Evolutionary conservation across 92 coral and sea anemone genomes (phyloP).

Genomic region (Galaxea fascicularis): DNA sequence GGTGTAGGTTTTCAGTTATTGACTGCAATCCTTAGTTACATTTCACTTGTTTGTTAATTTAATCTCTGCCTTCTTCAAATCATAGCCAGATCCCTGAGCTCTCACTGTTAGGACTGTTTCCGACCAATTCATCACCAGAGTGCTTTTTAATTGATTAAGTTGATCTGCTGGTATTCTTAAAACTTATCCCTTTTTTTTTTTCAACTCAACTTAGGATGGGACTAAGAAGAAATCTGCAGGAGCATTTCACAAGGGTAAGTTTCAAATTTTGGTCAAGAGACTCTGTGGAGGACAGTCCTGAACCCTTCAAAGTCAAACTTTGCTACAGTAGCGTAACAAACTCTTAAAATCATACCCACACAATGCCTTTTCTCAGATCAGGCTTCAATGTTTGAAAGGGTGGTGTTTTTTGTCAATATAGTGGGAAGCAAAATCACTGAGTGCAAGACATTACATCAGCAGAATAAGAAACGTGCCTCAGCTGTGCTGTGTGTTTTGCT

Average conservation of each 20-base stretch:
- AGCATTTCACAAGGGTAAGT: constrained; percentile 83
- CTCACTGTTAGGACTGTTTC: no score
- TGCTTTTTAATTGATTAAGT: no score
- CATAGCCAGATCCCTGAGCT: no score
- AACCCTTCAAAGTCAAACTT: neutral
- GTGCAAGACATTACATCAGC: no score
- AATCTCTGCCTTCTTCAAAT: no score
- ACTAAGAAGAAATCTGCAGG: constrained; percentile 82
- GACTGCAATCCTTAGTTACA: neutral
- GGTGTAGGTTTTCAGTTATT: no score
- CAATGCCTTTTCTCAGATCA: neutral
- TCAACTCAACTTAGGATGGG: constrained; percentile 67
- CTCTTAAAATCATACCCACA: neutral
- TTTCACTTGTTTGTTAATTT: no score
- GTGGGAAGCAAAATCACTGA: no score
- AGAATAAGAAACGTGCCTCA: no score
- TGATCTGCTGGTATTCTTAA: no score
- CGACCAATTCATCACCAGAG: neutral
- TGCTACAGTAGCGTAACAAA: neutral
- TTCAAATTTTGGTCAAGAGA: neutral
- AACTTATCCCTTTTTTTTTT: neutral
- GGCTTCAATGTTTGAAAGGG: neutral
- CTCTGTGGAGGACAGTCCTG: neutral
- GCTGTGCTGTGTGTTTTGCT: no score
- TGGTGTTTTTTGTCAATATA: neutral